phyloP scores from a whole-genome alignment of 2,113 vertebrate genomes.

The Merops nubicus region DNA sequence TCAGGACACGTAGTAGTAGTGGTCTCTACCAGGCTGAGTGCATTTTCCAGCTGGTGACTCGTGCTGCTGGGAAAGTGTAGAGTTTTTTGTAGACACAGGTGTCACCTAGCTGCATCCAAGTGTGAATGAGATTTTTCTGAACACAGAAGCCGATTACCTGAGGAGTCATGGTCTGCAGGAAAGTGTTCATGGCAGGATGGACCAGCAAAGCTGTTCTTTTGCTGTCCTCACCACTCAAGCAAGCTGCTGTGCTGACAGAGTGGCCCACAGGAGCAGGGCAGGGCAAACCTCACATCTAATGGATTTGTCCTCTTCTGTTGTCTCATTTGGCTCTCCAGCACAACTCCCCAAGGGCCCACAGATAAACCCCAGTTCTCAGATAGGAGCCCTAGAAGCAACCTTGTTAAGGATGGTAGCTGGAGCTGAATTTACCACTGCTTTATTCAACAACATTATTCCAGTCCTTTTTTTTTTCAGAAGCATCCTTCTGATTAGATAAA shows the following conservation, averaged over 20 bases:
- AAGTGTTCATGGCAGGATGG: background rate
- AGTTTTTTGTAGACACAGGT: background rate
- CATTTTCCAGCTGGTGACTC: background rate
- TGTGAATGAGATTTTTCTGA: background rate
- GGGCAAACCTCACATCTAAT: background rate
- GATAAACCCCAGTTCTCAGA: background rate
- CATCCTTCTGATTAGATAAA: background rate
- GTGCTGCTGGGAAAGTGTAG: background rate
- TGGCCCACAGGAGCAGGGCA: background rate
- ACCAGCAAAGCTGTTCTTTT: background rate
- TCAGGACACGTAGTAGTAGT: background rate
- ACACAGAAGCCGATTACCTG: background rate
- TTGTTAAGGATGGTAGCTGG: background rate
- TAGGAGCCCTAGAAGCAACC: background rate
- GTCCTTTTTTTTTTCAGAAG: background rate
- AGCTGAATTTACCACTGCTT: background rate
- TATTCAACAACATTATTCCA: background rate
- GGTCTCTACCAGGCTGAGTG: too few relatives aligned
- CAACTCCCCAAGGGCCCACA: background rate
- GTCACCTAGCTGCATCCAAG: background rate
- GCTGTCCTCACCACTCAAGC: background rate
- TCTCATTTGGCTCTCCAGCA: background rate
- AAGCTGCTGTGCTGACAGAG: background rate
- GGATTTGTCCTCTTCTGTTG: background rate
- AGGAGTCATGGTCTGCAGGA: background rate